phyloP scores from a whole-genome alignment of 30 jellyfish, hydroid and myxozoan genomes.

The Hydractinia echinata region DNA sequence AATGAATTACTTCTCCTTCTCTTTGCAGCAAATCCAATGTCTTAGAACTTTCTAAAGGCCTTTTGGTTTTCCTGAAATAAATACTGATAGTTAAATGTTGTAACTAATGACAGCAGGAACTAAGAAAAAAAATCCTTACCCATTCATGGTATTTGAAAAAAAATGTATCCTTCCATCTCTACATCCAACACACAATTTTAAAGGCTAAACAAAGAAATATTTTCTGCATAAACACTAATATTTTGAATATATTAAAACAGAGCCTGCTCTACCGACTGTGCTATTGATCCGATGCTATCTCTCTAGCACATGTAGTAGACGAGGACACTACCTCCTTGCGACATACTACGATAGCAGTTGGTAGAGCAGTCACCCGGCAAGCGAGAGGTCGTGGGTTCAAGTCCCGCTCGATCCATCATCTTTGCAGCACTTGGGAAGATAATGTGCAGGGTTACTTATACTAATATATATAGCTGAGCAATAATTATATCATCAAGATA shows the following conservation, averaged over 20 bases:
- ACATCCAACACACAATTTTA: constrained; percentile 63
- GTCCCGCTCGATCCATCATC: too few species aligned
- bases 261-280: too few species aligned
- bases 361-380: too few species aligned
- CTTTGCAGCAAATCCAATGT: constrained; percentile 14
- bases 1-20: constrained; percentile 1
- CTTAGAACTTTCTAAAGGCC: constrained; percentile 23
- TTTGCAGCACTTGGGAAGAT: too few species aligned
- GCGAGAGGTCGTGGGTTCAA: too few species aligned
- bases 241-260: too few species aligned
- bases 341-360: too few species aligned
- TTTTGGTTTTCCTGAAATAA: constrained; percentile 8
- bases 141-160: constrained; percentile 54
- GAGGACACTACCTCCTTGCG: too few species aligned
- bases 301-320: too few species aligned
- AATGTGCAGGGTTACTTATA: too few species aligned
- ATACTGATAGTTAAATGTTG: not conserved
- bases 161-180: constrained; percentile 54
- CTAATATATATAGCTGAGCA: too few species aligned
- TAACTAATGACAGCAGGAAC: not conserved
- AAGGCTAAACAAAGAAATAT: constrained; percentile 32
- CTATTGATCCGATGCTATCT: too few species aligned
- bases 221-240: not conserved
- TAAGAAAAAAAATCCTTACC: constrained; percentile 36
- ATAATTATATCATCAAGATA: not conserved